Percentiles rank a stretch among this genome's conserved stretches.
phyloP scores from a whole-genome alignment of 2,113 vertebrate genomes.

The Neofelis nebulosa region DNA sequence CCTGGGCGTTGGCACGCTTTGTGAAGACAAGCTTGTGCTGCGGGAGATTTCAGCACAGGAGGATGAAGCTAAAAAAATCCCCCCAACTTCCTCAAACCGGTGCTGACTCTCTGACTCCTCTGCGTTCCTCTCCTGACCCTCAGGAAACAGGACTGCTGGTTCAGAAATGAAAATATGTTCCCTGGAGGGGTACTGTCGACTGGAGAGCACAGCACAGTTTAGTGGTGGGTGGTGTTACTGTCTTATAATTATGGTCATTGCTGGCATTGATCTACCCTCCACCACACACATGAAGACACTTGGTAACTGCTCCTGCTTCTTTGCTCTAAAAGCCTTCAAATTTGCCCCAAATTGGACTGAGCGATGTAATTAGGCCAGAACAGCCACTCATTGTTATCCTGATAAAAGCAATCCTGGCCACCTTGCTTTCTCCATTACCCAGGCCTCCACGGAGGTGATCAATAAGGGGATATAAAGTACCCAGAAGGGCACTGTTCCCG shows the following conservation, averaged over 20 bases:
- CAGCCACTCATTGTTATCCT: background rate
- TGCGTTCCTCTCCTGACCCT: background rate
- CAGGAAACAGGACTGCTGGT: background rate
- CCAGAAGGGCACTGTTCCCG: background rate
- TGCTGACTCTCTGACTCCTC: background rate
- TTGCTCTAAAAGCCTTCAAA: background rate
- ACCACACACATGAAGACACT: background rate
- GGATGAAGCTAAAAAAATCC: background rate
- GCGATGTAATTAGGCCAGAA: background rate
- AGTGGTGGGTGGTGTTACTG: background rate
- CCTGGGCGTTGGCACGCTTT: background rate
- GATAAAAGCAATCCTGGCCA: constrained; percentile 7
- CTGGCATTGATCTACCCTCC: background rate
- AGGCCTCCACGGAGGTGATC: background rate
- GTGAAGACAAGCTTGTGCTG: background rate
- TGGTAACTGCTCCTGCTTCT: background rate
- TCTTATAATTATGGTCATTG: background rate
- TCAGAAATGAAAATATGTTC: background rate
- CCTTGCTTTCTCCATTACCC: background rate
- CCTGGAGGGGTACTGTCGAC: background rate
- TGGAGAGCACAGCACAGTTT: background rate
- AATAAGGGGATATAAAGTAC: background rate
- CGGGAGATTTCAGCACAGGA: background rate
- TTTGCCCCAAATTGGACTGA: background rate
- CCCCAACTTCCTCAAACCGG: background rate